Conservation (phyloP, 2,113 vertebrate species). For the Axis porcinus region DNA sequence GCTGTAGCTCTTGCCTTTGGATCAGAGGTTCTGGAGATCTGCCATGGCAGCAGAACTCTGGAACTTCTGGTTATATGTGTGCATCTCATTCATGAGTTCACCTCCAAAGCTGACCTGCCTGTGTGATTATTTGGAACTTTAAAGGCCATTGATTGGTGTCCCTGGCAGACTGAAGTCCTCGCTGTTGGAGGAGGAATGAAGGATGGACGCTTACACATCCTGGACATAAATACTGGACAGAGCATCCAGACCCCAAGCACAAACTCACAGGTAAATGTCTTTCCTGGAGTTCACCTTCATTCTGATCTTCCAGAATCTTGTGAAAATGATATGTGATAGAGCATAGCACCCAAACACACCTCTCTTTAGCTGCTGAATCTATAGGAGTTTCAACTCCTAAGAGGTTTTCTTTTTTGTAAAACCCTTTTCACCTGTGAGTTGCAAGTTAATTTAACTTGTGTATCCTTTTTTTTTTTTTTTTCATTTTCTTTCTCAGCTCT, state of each 20-base stretch:
- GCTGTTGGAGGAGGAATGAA: constrained; percentile 84
- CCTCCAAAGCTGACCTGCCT: background rate
- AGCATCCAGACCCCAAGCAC: constrained; percentile 75
- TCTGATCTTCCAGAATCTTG: background rate
- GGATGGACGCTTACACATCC: constrained; percentile 83
- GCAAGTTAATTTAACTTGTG: background rate
- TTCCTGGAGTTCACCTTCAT: background rate
- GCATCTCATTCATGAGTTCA: background rate
- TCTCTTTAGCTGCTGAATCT: background rate
- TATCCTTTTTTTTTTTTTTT: background rate
- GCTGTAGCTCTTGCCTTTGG: background rate
- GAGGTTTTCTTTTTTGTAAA: background rate
- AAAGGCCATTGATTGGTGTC: constrained; percentile 85
- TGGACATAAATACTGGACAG: constrained; percentile 77
- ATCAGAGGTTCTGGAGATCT: background rate
- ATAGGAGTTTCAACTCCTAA: background rate
- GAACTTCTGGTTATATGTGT: background rate
- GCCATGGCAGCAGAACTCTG: background rate
- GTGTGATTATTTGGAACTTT: background rate
- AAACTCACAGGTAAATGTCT: constrained; percentile 83
- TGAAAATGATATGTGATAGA: background rate
- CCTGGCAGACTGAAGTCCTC: constrained; percentile 82
- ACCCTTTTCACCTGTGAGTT: background rate
- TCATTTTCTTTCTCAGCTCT: background rate
- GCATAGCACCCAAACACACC: background rate